Percentiles rank a stretch among this genome's conserved stretches.
Evolutionary conservation across 2,113 vertebrate genomes (phyloP).

Genomic region (Excalfactoria chinensis): DNA sequence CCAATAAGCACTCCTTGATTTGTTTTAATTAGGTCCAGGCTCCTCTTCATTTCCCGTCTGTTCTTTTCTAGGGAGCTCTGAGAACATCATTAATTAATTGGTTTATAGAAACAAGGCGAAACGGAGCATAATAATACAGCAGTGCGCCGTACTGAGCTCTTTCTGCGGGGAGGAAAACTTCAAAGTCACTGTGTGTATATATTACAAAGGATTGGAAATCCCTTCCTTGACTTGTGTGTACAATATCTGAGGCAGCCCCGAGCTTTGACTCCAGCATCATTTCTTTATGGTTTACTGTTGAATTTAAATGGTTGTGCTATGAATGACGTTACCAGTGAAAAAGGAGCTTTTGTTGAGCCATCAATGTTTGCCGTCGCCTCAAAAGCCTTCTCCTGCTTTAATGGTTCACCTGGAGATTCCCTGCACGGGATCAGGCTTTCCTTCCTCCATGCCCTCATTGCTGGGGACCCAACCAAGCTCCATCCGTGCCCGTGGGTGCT

Average conservation of each 20-base stretch:
- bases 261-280: not conserved
- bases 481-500: not conserved
- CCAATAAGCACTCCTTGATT: not conserved
- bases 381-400: not conserved
- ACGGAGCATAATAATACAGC: not conserved
- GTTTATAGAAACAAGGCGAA: not conserved
- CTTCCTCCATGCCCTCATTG: not conserved
- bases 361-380: not conserved
- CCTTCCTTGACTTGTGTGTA: not conserved
- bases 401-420: not conserved
- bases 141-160: not conserved
- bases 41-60: not conserved
- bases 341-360: not conserved
- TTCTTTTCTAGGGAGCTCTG: not conserved
- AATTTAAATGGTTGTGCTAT: constrained; percentile 34
- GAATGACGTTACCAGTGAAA: not conserved
- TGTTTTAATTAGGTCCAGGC: no score
- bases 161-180: rapidly evolving
- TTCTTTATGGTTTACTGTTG: constrained; percentile 34
- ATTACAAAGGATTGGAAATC: constrained; percentile 9
- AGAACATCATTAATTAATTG: not conserved
- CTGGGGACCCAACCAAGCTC: no score
- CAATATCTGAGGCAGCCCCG: not conserved
- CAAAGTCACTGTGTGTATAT: not conserved
- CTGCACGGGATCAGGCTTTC: not conserved